Evolutionary conservation across 2,113 vertebrate genomes (phyloP), one percentile per base, ranked within the genome.

Genomic region (Podarcis cretensis): DNA sequence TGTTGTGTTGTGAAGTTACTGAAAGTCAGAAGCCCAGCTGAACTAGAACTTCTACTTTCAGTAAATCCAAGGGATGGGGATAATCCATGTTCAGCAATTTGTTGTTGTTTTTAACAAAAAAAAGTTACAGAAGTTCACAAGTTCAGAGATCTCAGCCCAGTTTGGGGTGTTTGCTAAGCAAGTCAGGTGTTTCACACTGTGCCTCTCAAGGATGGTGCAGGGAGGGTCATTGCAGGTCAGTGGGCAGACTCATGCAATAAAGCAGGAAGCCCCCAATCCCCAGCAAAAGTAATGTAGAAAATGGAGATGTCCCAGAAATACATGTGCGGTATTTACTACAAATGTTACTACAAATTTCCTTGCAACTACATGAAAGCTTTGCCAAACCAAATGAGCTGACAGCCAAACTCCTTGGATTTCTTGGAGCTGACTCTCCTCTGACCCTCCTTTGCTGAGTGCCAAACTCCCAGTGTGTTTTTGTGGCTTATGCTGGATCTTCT

Each of bases 281-380:
- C 0, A 35, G 43, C 85, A 81, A 78, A 71, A 35, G 63, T 57
- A 84, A 86, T 86, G 92, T 89, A 40, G 84, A 91, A 73, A 63
- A 77, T 1, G 71, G 87, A 79, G 91, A 69, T 27, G 6, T 35
- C 76, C 73, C 89, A 37, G 68, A 57, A 74, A 87, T 30, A 54
- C 32, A 54, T 1, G 25, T 43, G 40, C 40, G 40, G 40, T 66
- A 57, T 84, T 83, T 89, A 83, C 37, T 59, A 5, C 40, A 80
- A 86, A 57, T 89, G 90, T 86, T 85, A 90, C 90, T 93, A 90
- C 77, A 85, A 89, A 90, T 87, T 93, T 85, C 63, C 30, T 35
- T 68, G 84, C 85, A 89, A 93, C 65, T 94, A 95, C 90, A 87
- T 10, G 85, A 94, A 86, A 83, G 78, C 40, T 90, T 89, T 94